These are phyloP conservation scores for Ammodytes dubius DNA, from an alignment of 2,113 vertebrate species.

Conservation along the genomic window DNA sequence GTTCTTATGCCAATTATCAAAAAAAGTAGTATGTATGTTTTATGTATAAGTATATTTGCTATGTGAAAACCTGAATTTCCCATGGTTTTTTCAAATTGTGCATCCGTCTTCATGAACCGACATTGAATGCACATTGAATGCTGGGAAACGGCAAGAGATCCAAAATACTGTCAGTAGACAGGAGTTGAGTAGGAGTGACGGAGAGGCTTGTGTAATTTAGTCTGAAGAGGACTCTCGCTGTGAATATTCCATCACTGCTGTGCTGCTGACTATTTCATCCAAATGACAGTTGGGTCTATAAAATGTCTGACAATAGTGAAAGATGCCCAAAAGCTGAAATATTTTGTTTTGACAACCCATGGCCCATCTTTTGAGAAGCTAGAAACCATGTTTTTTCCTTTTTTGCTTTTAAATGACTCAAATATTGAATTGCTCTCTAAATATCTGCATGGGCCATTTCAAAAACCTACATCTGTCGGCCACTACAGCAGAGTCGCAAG, in stretches of 20 bases:
- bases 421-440: neutral
- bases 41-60: too few species aligned
- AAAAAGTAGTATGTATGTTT: too few species aligned
- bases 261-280: too few species aligned
- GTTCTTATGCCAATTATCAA: neutral
- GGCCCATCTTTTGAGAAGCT: neutral
- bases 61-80: neutral
- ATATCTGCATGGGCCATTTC: too few species aligned
- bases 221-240: neutral
- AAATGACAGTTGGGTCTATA: neutral
- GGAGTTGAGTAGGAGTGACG: constrained; percentile 8
- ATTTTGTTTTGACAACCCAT: neutral
- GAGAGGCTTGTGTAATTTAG: constrained; percentile 3
- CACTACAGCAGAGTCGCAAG: neutral
- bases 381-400: neutral
- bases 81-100: neutral
- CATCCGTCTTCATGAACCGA: too few species aligned
- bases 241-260: neutral
- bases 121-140: neutral
- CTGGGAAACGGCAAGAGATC: neutral
- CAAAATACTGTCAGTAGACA: neutral
- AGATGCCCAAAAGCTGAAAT: neutral
- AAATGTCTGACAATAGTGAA: neutral
- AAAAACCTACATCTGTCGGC: too few species aligned
- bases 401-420: neutral